These are phyloP conservation scores for Heliconius congener DNA, from an alignment of 1,140 invertebrate genomes.

Conservation along the genomic window DNA sequence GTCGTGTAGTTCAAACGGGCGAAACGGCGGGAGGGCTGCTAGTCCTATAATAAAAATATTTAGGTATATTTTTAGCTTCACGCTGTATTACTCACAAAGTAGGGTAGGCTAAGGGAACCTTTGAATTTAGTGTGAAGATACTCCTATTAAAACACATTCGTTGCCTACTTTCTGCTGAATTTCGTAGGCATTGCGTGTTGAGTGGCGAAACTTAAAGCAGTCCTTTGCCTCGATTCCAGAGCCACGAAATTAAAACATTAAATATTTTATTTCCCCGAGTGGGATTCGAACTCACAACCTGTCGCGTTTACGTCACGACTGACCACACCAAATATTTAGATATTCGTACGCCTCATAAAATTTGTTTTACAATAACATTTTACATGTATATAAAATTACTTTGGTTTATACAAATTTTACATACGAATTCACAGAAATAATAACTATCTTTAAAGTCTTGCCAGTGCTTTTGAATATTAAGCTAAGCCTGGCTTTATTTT, in stretches of 20 bases:
- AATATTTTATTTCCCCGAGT: neutral
- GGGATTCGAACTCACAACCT: neutral
- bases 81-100: neutral
- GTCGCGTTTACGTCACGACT: neutral
- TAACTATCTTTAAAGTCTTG: neutral
- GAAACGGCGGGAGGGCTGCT: too few species aligned
- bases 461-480: neutral
- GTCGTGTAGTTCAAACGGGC: too few species aligned
- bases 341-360: neutral
- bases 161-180: neutral
- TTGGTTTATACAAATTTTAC: neutral
- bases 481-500: neutral
- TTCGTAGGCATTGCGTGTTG: neutral
- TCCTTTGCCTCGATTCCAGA: neutral
- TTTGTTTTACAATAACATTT: neutral
- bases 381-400: neutral
- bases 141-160: neutral
- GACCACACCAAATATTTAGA: too few species aligned
- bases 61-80: neutral
- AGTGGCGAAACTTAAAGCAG: neutral
- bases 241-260: neutral
- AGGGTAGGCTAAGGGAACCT: neutral
- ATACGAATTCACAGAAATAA: conserved; percentile 9
- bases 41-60: too few species aligned
- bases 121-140: neutral